Evolutionary conservation across 2,113 vertebrate species (phyloP), one percentile per base, ranked within the genome.

Genomic region (Carassius gibelio): DNA sequence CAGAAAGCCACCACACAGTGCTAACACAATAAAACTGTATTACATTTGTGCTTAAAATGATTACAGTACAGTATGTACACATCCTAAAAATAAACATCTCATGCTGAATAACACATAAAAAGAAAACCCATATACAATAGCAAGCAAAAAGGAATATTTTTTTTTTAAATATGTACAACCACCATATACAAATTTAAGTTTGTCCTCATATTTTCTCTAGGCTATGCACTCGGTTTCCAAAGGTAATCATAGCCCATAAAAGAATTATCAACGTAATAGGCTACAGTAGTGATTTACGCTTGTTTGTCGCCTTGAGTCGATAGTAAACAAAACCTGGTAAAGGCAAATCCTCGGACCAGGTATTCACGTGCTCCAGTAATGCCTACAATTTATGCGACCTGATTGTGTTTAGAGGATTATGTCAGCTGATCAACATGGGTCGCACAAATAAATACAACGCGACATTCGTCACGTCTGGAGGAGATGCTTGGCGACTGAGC

Each of bases 21-120:
- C 94, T 96, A 97, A 99, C 96, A 98, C 97, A 98, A 97, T 98
- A 98, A 97, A 99, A 98, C 96, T 99, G 97, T 99, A 98, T 99
- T 97, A 96, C 97, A 96, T 98, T 98, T 99, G 97, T 98, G 96
- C 96, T 97, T 98, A 95, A 96, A 96, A 96, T 93, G 97, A 96
- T 97, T 97, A 97, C 97, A 97, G 95, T 98, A 96, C 96, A 94
- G 93, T 99, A 98, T 99, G 92, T 98, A 99, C 97, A 99, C 94
- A 94, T 96, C 95, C 96, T 93, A 96, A 97, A 95, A 98, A 97
- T 96, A 97, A 98, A 96, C 96, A 97, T 98, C 95, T 99, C 97
- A 99, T 98, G 97, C 96, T 96, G 94, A 95, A 92, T 95, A 95
- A 96, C 94, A 96, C 95, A 94, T 94, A 94, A 95, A 94, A 94